Base-by-base conservation (phyloP, 2,888 invertebrate species). In the Synanthedon myopaeformis region DNA sequence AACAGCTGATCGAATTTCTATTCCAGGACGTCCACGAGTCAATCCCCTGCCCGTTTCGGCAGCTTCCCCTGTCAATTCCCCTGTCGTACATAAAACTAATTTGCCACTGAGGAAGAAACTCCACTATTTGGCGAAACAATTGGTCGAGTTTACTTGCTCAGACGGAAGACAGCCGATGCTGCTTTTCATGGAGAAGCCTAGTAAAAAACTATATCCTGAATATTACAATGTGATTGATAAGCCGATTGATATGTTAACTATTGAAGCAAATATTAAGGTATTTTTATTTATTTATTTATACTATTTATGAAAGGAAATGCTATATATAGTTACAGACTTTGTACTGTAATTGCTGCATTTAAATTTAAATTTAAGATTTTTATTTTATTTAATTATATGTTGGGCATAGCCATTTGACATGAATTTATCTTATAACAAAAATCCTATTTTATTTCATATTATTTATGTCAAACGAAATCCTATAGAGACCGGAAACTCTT, bases 101-200 rank as follows among this genome's bases (percentile, higher is more conserved):
- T 77, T 92, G 51, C 92, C 93, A 0, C 81, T 95, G 11, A 95
- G 93, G 73, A 94, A 94, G 74, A 91, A 95, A 67, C 89, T 98
- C 12, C 92, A 94, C 70, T 89, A 90, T 54, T 89, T 99, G 53
- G 96, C 96, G 62, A 96, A 81, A 17, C 88, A 88, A 51, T 61
- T 88, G 54, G 67, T 88, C 0, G 88, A 88, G 49, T 87, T 82
- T 67, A 85, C 88, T 0, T 88, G 88, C 58, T 82, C 84, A 49
- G 94, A 93, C 64, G 96, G 95, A 0, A 89, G 98, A 12, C 92
- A 94, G 64, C 94, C 97, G 0, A 95, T 97, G 89, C 85, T 96
- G 55, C 91, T 96, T 64, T 99, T 99, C 74, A 95, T 98, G 95
- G 96, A 97, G 76, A 96, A 98, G 69, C 99, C 99, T 0, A 96